Base-by-base conservation (phyloP, 2,888 invertebrate genomes). In the Leuctra nigra region DNA sequence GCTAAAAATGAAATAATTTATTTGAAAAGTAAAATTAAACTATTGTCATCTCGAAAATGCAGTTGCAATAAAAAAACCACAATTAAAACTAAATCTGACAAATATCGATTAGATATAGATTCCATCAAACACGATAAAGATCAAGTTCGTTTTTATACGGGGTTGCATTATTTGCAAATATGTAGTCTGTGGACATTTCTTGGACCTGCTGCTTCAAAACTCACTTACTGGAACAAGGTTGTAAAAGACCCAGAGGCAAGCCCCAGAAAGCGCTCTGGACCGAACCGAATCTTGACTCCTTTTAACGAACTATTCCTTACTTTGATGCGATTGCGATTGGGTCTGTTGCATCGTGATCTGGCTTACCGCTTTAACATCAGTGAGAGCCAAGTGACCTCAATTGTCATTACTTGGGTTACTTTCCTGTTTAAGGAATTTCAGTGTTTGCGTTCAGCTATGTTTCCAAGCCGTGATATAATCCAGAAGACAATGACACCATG, bases 381-480 rank as follows among this genome's bases (percentile, higher is more conserved):
- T 38, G 38, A 38, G 38, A 14, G n/a, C 13, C 38, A 38, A 38
- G 38, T 52, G 3, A 33, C 23, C 23, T 2, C 4, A 2, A 33
- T 52, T 22, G 16, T 52, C 4, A 52, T 36, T 13, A 22, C 35
- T 4, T 52, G 52, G 52, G 22, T 52, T n/a, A 25, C 25, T 16
- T 52, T 52, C 11, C 20, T 52, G 52, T 29, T 18, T 14, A 13
- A 29, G 6, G 18, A 52, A 14, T 52, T 52, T 4, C 22, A 52
- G 14, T 4, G 23, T 4, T 16, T 52, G 3, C 20, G 16, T 20
- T 11, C 16, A 7, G 23, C 23, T 4, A 11, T 52, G 35, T 52
- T 52, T 52, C 35, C 38, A 14, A 13, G 33, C 11, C 16, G 11
- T 2, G 4, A 4, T 13, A 33, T n/a, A 2, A 22, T 36, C 6